A percentile compares a stretch with the other conserved stretches of the same genome.
Conservation (phyloP, 2,797 vertebrate species). For the Pygocentrus nattereri region DNA sequence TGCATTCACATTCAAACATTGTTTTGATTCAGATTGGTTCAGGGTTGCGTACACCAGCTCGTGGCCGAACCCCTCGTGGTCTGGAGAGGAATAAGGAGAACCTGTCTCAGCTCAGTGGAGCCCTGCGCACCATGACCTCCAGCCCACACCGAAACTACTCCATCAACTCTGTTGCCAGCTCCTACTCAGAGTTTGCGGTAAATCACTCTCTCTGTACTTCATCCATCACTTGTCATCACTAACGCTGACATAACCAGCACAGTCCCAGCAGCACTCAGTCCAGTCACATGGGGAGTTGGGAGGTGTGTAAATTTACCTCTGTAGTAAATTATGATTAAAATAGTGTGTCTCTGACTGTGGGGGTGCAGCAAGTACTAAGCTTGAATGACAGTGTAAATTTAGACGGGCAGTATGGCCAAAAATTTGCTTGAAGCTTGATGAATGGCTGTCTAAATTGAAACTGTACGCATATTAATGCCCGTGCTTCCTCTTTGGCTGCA, state of each 20-base stretch:
- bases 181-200: slow-evolving; percentile 97
- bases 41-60: slow-evolving; percentile 71
- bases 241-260: too few relatives aligned
- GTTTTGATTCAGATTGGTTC: slow-evolving; percentile 63
- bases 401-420: too few relatives aligned
- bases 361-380: too few relatives aligned
- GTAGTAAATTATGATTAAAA: too few relatives aligned
- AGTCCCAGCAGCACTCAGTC: slow-evolving; percentile 63
- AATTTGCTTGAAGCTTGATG: too few relatives aligned
- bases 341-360: too few relatives aligned
- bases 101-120: slow-evolving; percentile 81
- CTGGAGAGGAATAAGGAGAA: slow-evolving; percentile 93
- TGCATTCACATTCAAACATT: too few relatives aligned
- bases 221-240: background rate
- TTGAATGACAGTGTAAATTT: too few relatives aligned
- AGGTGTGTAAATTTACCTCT: too few relatives aligned
- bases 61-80: slow-evolving; percentile 72
- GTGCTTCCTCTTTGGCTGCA: too few relatives aligned
- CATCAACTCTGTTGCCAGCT: slow-evolving; percentile 89
- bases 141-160: slow-evolving; percentile 86
- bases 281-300: slow-evolving; percentile 33
- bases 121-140: slow-evolving; percentile 79
- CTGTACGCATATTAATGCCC: too few relatives aligned
- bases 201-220: slow-evolving; percentile 65
- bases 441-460: too few relatives aligned